Percentiles rank a stretch among this genome's conserved stretches.
Evolutionary conservation across 2,888 invertebrate genomes (phyloP).

Genomic region (Lottia scabra): DNA sequence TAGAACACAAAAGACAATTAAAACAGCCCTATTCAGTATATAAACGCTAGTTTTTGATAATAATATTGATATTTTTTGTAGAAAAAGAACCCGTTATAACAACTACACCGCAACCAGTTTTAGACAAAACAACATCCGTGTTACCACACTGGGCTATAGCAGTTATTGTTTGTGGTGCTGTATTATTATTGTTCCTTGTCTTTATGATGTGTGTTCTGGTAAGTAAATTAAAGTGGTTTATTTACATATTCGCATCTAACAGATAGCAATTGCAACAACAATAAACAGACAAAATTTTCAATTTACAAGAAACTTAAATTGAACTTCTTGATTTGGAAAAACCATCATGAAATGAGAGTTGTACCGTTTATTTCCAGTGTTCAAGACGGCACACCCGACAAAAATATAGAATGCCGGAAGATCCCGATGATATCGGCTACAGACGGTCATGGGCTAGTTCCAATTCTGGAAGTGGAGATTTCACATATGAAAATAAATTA

Average conservation of each 20-base stretch:
- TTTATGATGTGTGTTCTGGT: slow-evolving; percentile 50
- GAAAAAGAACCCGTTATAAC: slow-evolving; percentile 7
- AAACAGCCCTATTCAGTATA: not conserved
- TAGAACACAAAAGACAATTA: not conserved
- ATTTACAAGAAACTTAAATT: too few species aligned
- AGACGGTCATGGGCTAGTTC: slow-evolving; percentile 42
- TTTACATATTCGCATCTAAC: too few species aligned
- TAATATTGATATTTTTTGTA: slow-evolving; percentile 6
- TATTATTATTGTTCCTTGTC: slow-evolving; percentile 48
- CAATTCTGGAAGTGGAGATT: slow-evolving; percentile 1
- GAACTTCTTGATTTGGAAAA: too few species aligned
- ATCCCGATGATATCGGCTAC: slow-evolving; percentile 57
- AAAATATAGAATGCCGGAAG: slow-evolving; percentile 51
- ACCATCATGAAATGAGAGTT: too few species aligned
- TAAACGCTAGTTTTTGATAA: too few species aligned
- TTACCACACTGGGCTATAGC: slow-evolving; percentile 54
- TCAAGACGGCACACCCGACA: slow-evolving; percentile 49
- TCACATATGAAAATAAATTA: slow-evolving; percentile 1
- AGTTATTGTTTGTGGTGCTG: slow-evolving; percentile 52
- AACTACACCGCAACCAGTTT: slow-evolving; percentile 18
- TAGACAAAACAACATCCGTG: not conserved
- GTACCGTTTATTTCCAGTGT: slow-evolving; percentile 38
- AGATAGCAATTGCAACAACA: too few species aligned
- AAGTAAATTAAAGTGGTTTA: slow-evolving; percentile 24
- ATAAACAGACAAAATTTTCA: too few species aligned